Conservation (phyloP, 2,797 vertebrate genomes). For the Pseudotriccus pelzelni region DNA sequence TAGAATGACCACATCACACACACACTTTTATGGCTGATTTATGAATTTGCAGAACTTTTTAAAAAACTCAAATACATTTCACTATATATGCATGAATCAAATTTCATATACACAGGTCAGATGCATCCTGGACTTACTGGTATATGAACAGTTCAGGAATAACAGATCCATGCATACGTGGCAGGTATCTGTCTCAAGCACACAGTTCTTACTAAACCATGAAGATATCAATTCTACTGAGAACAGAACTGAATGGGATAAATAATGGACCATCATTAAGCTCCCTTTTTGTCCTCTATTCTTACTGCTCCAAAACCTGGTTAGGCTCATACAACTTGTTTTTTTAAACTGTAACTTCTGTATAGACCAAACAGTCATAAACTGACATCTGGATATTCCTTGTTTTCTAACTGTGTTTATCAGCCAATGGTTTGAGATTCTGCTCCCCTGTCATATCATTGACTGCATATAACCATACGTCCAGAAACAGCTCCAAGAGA, state of each 20-base stretch:
- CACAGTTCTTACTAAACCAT: background rate
- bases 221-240: background rate
- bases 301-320: background rate
- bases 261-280: background rate
- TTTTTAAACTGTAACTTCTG: background rate
- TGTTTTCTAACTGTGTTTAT: background rate
- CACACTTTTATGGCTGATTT: background rate
- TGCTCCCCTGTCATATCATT: background rate
- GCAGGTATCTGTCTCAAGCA: background rate
- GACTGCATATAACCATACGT: background rate
- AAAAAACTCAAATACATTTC: background rate
- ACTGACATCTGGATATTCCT: background rate
- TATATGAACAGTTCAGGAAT: background rate
- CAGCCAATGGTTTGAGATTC: background rate
- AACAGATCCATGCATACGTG: background rate
- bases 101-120: background rate
- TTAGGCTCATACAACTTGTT: background rate
- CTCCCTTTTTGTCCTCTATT: background rate
- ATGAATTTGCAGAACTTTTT: background rate
- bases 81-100: background rate
- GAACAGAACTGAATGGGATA: background rate
- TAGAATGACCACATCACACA: rapidly evolving
- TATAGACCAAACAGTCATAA: background rate
- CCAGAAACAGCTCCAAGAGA: background rate
- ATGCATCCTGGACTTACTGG: background rate